Percentiles rank a stretch among this genome's conserved stretches.
Conservation (phyloP, 1,140 invertebrate genomes). For the Drosophila nigrodunni region DNA sequence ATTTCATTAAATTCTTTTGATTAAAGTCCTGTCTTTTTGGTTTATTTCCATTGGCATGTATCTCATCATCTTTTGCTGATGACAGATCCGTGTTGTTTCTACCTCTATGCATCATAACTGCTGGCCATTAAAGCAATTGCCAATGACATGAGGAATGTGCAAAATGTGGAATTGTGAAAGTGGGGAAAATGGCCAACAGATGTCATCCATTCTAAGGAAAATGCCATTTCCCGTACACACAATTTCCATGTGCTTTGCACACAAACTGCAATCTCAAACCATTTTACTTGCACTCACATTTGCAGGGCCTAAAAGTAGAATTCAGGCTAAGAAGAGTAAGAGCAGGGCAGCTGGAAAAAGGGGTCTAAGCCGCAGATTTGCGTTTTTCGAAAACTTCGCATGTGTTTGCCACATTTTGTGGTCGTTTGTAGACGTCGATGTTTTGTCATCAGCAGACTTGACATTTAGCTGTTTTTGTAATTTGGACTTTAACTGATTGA, state of each 20-base stretch:
- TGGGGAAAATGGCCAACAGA: not conserved
- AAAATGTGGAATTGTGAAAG: not conserved
- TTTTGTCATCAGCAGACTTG: not conserved
- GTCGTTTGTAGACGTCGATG: not conserved
- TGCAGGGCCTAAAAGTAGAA: not conserved
- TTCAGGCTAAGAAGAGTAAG: no score
- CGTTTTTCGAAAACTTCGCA: constrained; percentile 21
- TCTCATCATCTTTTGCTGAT: constrained; percentile 10
- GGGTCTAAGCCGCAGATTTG: constrained; percentile 14
- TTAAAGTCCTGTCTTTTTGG: not conserved
- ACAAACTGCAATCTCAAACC: constrained; percentile 2
- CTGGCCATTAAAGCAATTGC: constrained; percentile 19
- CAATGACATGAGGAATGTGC: constrained; percentile 3
- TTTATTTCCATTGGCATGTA: constrained; percentile 5
- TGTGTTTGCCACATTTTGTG: constrained; percentile 14
- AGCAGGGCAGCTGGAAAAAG: no score
- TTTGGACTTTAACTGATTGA: not conserved
- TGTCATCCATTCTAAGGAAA: constrained; percentile 1
- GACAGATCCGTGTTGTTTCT: constrained; percentile 7
- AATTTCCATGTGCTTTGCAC: not conserved
- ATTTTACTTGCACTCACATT: constrained; percentile 10
- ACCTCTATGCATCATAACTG: not conserved
- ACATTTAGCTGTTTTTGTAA: not conserved
- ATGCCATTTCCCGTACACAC: not conserved
- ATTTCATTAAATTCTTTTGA: not conserved